Evolutionary conservation across 1,140 invertebrate species (phyloP).

Genomic region (Neodiprion fabricii): DNA sequence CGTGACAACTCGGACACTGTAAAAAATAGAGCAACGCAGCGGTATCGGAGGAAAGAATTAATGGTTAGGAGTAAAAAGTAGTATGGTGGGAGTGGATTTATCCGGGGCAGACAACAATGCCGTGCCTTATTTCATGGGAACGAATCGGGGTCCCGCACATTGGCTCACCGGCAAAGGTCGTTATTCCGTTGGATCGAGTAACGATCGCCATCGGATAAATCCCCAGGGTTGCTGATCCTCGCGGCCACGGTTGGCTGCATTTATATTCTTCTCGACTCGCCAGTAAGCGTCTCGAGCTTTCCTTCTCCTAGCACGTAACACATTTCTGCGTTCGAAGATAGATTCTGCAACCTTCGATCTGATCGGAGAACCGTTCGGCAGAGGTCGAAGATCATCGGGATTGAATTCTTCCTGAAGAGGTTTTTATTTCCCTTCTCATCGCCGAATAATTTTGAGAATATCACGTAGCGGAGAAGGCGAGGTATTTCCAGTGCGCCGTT

Average conservation of each 20-base stretch:
- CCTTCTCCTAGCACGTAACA: no score
- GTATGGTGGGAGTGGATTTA: background rate
- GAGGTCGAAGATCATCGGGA: no score
- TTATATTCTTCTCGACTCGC: no score
- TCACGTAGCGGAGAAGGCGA: background rate
- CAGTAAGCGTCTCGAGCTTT: no score
- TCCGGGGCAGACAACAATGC: background rate
- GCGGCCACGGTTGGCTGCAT: no score
- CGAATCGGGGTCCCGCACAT: background rate
- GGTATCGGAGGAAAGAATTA: background rate
- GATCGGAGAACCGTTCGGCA: no score
- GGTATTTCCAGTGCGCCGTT: background rate
- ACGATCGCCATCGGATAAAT: background rate
- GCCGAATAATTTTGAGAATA: background rate
- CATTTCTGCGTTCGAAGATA: no score
- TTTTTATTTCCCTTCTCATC: no score
- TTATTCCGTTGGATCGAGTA: background rate
- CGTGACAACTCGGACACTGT: no score
- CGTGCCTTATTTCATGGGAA: background rate
- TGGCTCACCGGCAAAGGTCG: background rate
- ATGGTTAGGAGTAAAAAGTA: background rate
- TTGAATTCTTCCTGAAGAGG: no score
- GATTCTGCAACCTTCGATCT: no score
- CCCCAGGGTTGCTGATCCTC: background rate
- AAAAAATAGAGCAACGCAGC: no score